These are phyloP conservation scores for Sorex maritimensis DNA, from an alignment of 2,797 vertebrate species.

Conservation along the genomic window DNA sequence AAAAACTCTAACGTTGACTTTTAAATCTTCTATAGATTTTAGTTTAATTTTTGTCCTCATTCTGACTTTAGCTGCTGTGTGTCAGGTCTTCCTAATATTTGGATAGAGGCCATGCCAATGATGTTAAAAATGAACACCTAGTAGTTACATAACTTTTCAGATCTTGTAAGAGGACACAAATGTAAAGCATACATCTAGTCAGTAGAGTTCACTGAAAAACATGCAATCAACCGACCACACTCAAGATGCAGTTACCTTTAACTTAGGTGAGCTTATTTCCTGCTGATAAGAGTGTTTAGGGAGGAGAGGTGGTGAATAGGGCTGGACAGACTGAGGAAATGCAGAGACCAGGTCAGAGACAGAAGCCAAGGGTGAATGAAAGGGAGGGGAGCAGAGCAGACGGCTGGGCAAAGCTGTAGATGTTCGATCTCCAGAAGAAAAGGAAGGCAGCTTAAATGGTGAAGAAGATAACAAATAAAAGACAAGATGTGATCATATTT, in stretches of 20 bases:
- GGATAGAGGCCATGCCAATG: slow-evolving; percentile 64
- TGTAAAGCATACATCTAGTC: background rate
- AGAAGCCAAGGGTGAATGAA: slow-evolving; percentile 82
- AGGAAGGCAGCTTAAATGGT: slow-evolving; percentile 88
- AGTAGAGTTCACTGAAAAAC: slow-evolving; percentile 13
- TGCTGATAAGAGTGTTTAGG: slow-evolving; percentile 90
- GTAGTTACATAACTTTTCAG: slow-evolving; percentile 25
- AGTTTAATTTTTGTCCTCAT: slow-evolving; percentile 39
- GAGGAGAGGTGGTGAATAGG: slow-evolving; percentile 89
- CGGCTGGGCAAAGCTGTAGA: slow-evolving; percentile 81
- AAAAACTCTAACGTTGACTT: background rate
- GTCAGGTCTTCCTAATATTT: background rate
- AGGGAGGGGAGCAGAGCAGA: slow-evolving; percentile 84
- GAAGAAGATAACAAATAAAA: slow-evolving; percentile 78
- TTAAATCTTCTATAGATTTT: background rate
- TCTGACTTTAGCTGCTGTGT: background rate
- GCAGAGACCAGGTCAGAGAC: slow-evolving; percentile 84
- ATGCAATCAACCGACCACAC: slow-evolving; percentile 83
- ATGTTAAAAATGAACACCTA: slow-evolving; percentile 75
- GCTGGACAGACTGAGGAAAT: slow-evolving; percentile 85
- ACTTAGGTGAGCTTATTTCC: slow-evolving; percentile 92
- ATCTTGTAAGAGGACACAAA: slow-evolving; percentile 49
- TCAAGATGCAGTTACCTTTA: slow-evolving; percentile 94
- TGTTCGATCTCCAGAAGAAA: slow-evolving; percentile 78
- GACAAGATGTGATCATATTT: slow-evolving; percentile 78